These are phyloP conservation scores for Leuciscus waleckii DNA, from an alignment of 2,797 vertebrate genomes.

Conservation along the genomic window DNA sequence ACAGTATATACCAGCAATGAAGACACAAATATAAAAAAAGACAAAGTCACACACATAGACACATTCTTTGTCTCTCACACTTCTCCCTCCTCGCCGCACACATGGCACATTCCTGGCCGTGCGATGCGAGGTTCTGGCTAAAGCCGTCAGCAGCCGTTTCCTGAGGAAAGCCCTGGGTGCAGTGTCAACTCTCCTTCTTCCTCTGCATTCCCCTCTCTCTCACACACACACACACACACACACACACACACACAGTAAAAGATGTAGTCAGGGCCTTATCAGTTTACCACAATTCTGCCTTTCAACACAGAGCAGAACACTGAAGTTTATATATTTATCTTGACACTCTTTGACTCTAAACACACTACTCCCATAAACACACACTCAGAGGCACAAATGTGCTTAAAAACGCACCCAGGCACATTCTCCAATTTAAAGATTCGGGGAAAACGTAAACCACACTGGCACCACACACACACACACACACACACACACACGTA, in stretches of 20 bases:
- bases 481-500: constrained; percentile 56
- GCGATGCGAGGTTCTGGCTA: constrained; percentile 54
- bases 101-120: constrained; percentile 63
- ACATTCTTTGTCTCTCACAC: constrained; percentile 59
- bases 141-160: constrained; percentile 62
- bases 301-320: constrained; percentile 51
- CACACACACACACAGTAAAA: constrained; percentile 63
- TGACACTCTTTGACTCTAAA: constrained; percentile 48
- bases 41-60: constrained; percentile 38
- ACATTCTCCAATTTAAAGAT: constrained; percentile 37
- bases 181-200: constrained; percentile 65
- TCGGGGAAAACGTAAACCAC: constrained; percentile 21
- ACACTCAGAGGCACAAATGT: constrained; percentile 29
- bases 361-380: constrained; percentile 29
- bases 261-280: constrained; percentile 56
- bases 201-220: constrained; percentile 48
- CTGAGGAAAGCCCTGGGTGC: constrained; percentile 68
- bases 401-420: constrained; percentile 27
- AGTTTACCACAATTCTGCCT: constrained; percentile 58
- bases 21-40: constrained; percentile 19
- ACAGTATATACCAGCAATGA: not conserved
- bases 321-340: constrained; percentile 45
- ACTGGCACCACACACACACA: constrained; percentile 44
- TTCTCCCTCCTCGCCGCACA: constrained; percentile 53
- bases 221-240: constrained; percentile 62